Percentiles rank a stretch among this genome's conserved stretches.
These are phyloP conservation scores for Hemistola chrysoprasaria DNA, from an alignment of 2,888 invertebrate species.

Conservation along the genomic window DNA sequence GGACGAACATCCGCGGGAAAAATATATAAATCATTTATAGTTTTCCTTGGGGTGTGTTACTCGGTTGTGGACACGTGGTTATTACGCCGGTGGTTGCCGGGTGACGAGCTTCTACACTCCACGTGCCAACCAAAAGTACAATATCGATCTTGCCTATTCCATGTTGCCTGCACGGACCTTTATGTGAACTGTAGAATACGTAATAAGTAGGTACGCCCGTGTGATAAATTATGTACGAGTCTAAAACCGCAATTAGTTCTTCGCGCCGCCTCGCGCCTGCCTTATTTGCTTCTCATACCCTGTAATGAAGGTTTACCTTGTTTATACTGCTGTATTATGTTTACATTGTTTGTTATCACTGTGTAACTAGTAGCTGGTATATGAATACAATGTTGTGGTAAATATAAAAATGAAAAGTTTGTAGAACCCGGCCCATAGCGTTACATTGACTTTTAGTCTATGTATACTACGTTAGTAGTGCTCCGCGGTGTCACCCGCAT, in stretches of 20 bases:
- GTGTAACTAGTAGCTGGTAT: too few relatives aligned
- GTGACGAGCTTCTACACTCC: constrained; percentile 37
- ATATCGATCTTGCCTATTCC: constrained; percentile 21
- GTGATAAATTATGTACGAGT: constrained; percentile 53
- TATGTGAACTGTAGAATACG: constrained; percentile 28
- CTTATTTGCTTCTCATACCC: constrained; percentile 22
- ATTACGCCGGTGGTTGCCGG: constrained; percentile 33
- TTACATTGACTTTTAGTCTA: too few relatives aligned
- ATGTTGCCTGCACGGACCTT: constrained; percentile 19
- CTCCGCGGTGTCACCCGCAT: too few relatives aligned
- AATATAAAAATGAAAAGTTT: too few relatives aligned
- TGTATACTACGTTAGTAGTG: too few relatives aligned
- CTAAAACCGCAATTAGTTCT: constrained; percentile 51
- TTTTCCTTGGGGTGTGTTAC: too few relatives aligned
- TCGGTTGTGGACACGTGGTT: constrained; percentile 12
- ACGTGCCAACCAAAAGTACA: constrained; percentile 22
- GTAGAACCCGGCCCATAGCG: too few relatives aligned
- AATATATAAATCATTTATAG: too few relatives aligned
- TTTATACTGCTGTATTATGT: constrained; percentile 21
- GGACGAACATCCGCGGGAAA: too few relatives aligned
- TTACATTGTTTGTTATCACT: neutral
- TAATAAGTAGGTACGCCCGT: constrained; percentile 23
- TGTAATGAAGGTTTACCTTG: constrained; percentile 17
- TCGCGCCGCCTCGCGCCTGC: constrained; percentile 27
- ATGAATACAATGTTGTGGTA: too few relatives aligned